Evolutionary conservation across 2,888 invertebrate species (phyloP), one percentile per base, ranked within the genome.

Genomic region (Sympetrum striolatum): DNA sequence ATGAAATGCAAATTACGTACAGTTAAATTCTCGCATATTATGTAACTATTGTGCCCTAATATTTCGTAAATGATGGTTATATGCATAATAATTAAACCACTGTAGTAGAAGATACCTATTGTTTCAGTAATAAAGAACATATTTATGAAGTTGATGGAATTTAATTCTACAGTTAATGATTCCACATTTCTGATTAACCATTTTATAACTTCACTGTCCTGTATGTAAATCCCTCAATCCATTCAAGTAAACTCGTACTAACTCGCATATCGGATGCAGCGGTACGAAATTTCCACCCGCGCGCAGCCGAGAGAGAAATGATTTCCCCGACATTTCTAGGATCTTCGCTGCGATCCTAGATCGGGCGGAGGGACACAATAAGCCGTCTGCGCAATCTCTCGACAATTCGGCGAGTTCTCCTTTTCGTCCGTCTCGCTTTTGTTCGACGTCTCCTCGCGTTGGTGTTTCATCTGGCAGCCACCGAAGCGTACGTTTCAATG

Each of bases 401-500:
- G 64, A 86, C 86, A 86, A 86, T 86, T 86, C 86, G 86, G 86
- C 86, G 86, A 60, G 86, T 82, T 53, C 31, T 31, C 31, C 73
- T 73, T 31, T 73, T 31, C 73, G n/a, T 44, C 81, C 44, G 1
- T 22, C 48, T 53, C 48, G 86, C 37, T 86, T 86, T 86, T 86
- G 86, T 86, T 86, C 86, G 60, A 86, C 37, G 86, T 86, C 86
- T 86, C 60, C 60, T 86, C 64, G 86, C 58, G 86, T 86, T 64
- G 86, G 86, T 86, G 86, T 86, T 86, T 86, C 86, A 86, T 86
- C 86, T 37, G 86, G 86, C 86, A 64, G n/a, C 60, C 86, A 48
- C n/a, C 86, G 86, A 64, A 86, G 86, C 86, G 86, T 86, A 37
- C 86, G 58, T 86, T 86, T 86, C 58, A 86, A 86, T 86, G 86